Evolutionary conservation across 2,888 invertebrate genomes (phyloP).

Genomic region (Netelia fuscicornis): DNA sequence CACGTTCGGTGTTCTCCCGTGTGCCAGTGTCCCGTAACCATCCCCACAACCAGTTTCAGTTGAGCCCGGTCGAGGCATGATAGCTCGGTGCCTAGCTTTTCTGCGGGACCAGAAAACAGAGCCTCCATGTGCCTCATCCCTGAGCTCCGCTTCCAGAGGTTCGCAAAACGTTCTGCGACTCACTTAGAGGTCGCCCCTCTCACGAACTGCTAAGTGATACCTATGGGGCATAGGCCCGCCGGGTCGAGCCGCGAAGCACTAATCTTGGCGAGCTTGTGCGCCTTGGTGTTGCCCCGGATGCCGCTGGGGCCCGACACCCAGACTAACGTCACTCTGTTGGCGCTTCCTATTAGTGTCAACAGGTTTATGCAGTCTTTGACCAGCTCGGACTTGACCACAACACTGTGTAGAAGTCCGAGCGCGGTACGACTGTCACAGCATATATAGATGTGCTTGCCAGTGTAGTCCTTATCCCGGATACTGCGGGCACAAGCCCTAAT

Average conservation of each 20-base stretch:
- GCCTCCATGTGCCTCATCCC: conserved; percentile 36
- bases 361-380: background rate
- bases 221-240: background rate
- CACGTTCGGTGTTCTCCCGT: conserved; percentile 10
- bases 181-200: background rate
- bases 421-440: conserved; percentile 48
- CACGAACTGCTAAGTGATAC: background rate
- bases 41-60: conserved; percentile 20
- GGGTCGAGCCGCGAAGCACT: background rate
- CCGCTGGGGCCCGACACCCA: conserved; percentile 37
- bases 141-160: background rate
- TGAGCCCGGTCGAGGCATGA: background rate
- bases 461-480: conserved; percentile 23
- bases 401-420: background rate
- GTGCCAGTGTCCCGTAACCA: conserved; percentile 42
- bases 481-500: too few relatives aligned
- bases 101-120: conserved; percentile 25
- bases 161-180: conserved; percentile 4
- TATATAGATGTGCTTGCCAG: conserved; percentile 48
- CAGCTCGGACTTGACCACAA: conserved; percentile 12
- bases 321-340: conserved; percentile 18
- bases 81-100: conserved; percentile 18
- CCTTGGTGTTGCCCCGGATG: conserved; percentile 18
- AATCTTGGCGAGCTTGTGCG: conserved; percentile 8
- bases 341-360: background rate